Evolutionary conservation across 2,113 vertebrate species (phyloP), one percentile per base, ranked within the genome.

Genomic region (Furnarius figulus): DNA sequence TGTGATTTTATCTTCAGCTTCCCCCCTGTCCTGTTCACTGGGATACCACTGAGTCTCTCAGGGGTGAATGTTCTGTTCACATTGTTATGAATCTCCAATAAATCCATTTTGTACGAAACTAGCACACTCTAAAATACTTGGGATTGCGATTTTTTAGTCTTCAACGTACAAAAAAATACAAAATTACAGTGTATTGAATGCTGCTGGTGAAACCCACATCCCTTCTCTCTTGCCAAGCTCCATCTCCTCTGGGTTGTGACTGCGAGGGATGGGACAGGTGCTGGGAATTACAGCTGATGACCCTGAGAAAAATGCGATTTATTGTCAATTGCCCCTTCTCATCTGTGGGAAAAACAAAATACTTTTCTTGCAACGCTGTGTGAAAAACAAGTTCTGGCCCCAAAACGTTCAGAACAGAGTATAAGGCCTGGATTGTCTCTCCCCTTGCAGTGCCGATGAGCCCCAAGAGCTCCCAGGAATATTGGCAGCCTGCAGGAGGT

Each of bases 271-370:
- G 22, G 44, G 27, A 78, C 73, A 76, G 49, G 47, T 63, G 37
- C 37, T 91, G 85, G 75, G 89, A 88, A 68, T 90, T 27, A 86
- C 1, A 78, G 90, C 87, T 78, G 95, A 90, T 65, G 89, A 85
- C 87, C 78, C 80, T 55, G 86, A 95, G 87, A 94, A 97, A 95
- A 93, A 94, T 30, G 47, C 52, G 24, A 91, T 94, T 97, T 94
- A 63, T 71, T 80, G 78, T 95, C 79, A 89, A 87, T 85, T 86
- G 88, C 56, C 87, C 90, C 75, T 91, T 86, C 74, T 55, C 61
- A 91, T 95, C 87, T 96, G 91, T 96, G 94, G 96, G 95, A 94
- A 97, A 96, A 96, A 85, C 91, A 96, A 92, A 55, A 90, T 61
- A 80, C 93, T 96, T 95, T 97, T 89, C 74, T 78, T 56, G 96